Percentiles rank a stretch among this genome's conserved stretches.
Conservation (phyloP, 2,797 vertebrate species). For the Clarias platycephalus region DNA sequence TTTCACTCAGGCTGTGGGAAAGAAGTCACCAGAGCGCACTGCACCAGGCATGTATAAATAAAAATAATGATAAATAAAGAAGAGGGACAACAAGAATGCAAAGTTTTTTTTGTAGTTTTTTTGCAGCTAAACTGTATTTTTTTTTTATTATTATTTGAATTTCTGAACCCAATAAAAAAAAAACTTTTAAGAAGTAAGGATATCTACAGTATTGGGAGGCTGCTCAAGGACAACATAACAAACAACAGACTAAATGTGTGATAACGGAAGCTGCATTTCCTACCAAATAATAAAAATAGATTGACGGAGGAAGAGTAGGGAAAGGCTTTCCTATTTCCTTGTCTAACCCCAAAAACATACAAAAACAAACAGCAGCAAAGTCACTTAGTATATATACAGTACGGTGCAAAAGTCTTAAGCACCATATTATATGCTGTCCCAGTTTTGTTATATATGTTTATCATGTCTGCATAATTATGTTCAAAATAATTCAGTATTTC, state of each 20-base stretch:
- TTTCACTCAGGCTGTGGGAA: constrained; percentile 66
- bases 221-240: neutral
- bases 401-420: too few relatives aligned
- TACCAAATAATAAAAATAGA: neutral
- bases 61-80: neutral
- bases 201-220: neutral
- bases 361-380: neutral
- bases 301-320: neutral
- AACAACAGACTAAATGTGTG: neutral
- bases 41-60: constrained; percentile 50
- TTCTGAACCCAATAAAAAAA: neutral
- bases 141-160: neutral
- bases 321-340: neutral
- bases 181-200: neutral
- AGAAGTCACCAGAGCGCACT: constrained; percentile 53
- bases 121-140: neutral
- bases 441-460: too few relatives aligned
- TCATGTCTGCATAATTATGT: too few relatives aligned
- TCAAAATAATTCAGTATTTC: too few relatives aligned
- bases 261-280: neutral
- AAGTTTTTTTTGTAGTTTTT: neutral
- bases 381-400: too few relatives aligned
- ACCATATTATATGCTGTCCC: too few relatives aligned
- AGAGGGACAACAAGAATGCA: neutral
- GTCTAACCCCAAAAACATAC: neutral